Evolutionary conservation across 2,797 vertebrate genomes (phyloP).

Genomic region (Gambelia wislizenii): DNA sequence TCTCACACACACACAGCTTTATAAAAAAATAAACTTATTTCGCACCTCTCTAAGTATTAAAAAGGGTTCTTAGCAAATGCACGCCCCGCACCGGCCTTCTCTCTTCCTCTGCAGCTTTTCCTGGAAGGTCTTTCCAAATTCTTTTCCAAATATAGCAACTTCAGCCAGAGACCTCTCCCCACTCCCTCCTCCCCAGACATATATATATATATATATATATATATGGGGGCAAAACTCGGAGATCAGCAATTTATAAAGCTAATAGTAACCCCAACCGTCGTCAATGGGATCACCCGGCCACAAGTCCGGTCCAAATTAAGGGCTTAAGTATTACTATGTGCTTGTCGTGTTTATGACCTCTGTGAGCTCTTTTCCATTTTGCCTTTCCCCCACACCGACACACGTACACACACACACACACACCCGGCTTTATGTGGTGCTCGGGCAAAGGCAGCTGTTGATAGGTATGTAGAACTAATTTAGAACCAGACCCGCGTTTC

Average conservation of each 20-base stretch:
- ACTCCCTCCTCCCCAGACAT: background rate
- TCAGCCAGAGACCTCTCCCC: background rate
- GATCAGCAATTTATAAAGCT: background rate
- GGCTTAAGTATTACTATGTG: background rate
- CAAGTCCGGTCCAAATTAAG: background rate
- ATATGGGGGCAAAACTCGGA: background rate
- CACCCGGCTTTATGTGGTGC: background rate
- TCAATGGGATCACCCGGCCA: background rate
- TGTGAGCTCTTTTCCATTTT: too few relatives aligned
- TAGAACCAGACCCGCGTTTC: accelerated
- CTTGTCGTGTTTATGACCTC: constrained; percentile 1
- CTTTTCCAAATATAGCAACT: constrained; percentile 74
- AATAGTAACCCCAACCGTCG: background rate
- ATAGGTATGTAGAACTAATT: background rate
- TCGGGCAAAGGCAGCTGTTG: background rate
- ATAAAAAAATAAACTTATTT: too few relatives aligned
- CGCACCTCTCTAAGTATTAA: background rate
- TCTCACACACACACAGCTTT: too few relatives aligned
- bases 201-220: too few relatives aligned
- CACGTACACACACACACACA: background rate
- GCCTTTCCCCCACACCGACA: background rate
- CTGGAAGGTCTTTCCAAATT: constrained; percentile 61
- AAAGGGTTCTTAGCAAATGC: too few relatives aligned
- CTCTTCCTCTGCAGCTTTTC: constrained; percentile 40
- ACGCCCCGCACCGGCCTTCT: background rate